Percentiles rank a stretch among this genome's conserved stretches.
phyloP scores from a whole-genome alignment of 37 sponge, comb jelly and placozoan genomes.

The Ephydatia muelleri region DNA sequence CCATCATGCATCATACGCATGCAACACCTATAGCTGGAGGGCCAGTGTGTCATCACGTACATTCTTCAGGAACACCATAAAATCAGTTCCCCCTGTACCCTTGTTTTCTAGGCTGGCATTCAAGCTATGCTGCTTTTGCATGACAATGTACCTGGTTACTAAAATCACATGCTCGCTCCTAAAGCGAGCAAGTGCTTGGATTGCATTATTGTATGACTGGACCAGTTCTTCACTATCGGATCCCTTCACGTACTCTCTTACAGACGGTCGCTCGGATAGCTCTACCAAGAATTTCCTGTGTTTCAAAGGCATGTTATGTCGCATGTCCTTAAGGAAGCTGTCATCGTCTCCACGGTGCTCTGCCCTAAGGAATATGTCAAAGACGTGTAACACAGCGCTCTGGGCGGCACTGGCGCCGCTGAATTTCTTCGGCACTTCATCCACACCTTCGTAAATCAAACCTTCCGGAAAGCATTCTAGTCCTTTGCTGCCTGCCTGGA shows the following conservation, averaged over 20 bases:
- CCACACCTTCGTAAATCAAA: slow-evolving; percentile 76
- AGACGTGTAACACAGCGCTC: slow-evolving; percentile 49
- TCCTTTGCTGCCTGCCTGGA: slow-evolving; percentile 64
- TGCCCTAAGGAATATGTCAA: slow-evolving; percentile 63
- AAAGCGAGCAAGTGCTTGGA: slow-evolving; percentile 52
- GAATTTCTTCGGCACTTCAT: slow-evolving; percentile 37
- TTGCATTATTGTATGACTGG: slow-evolving; percentile 30
- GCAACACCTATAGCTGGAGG: not conserved
- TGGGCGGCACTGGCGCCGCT: slow-evolving; percentile 77
- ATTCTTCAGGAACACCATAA: slow-evolving; percentile 67
- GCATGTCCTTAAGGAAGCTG: slow-evolving; percentile 47
- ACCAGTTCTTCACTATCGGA: slow-evolving; percentile 8
- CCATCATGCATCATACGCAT: no score
- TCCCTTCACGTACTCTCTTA: slow-evolving; percentile 48
- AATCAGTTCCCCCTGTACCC: slow-evolving; percentile 72
- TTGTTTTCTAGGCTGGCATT: slow-evolving; percentile 46
- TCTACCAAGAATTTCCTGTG: slow-evolving; percentile 59
- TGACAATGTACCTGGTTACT: slow-evolving; percentile 67
- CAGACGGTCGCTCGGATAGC: slow-evolving; percentile 32
- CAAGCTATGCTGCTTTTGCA: slow-evolving; percentile 36
- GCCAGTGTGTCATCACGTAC: slow-evolving; percentile 34
- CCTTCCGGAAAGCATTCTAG: slow-evolving; percentile 70
- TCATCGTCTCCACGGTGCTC: slow-evolving; percentile 31
- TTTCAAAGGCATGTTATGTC: slow-evolving; percentile 62
- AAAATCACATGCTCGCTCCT: slow-evolving; percentile 57